Evolutionary conservation across 53 echinoderm and acorn worm species (phyloP), one percentile per base, ranked within the genome.

Genomic region (Astropecten irregularis): DNA sequence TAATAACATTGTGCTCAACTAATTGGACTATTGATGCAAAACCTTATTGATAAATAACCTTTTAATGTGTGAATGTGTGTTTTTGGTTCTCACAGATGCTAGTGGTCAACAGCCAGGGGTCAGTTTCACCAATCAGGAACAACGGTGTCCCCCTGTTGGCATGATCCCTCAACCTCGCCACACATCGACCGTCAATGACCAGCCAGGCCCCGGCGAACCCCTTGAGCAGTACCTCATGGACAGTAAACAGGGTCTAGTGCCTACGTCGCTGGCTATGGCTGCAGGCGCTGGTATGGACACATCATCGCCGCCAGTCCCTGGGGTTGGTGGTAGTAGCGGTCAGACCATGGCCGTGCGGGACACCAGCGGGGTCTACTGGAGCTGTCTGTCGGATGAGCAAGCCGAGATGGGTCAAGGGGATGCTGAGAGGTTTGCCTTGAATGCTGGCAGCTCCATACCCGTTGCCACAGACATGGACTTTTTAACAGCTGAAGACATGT

Each of bases 401-500:
- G 53, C 34, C 22, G 60, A 27, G 38, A 19, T 40, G 40, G 27
- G 13, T 7, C 18, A 33, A 49, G 66, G 25, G 23, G 68, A 39
- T 1, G 49, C 50, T 37, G 52, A 48, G 30, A 47, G 47, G 18
- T 32, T 44, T 7, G 62, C 81, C 9, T 47, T 63, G 9, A 64
- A 64, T 16, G 49, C 64, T 23, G 26, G 47, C 15, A 6, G 53
- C 37, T 13, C 8, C 25, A 67, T 67, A 15, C 82, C 67, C 15
- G 82, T 53, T 11, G 82, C 82, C 7, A 37, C 53, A 1, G 82
- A 82, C 23, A 82, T 82, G 67, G 46, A 67, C 66, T 66, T 66
- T 14, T 15, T 82, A 9, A 66, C 40, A 20, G 26, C 52, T 2
- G 67, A 82, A 14, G 82, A 82, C 37, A 14, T 82, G 50, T 21